Conservation (phyloP, 37 sponge, comb jelly and placozoan genomes). For the Corticium candelabrum region DNA sequence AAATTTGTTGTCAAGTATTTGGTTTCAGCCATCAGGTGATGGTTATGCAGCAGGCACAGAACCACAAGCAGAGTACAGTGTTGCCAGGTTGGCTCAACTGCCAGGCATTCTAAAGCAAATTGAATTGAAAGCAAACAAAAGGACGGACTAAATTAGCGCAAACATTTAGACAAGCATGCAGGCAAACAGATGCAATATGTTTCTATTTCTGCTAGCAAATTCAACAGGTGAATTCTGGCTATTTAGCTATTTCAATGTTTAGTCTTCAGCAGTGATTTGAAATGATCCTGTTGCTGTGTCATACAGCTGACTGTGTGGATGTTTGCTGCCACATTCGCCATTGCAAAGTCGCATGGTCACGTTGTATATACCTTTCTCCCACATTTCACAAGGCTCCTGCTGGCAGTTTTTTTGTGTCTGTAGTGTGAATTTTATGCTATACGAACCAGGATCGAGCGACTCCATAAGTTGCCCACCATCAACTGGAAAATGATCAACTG, state of each 20-base stretch:
- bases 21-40: no score
- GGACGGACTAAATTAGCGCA: no score
- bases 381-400: slow-evolving; percentile 61
- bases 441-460: slow-evolving; percentile 32
- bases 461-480: slow-evolving; percentile 25
- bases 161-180: no score
- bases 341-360: slow-evolving; percentile 66
- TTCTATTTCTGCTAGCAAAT: no score
- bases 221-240: no score
- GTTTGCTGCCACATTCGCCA: slow-evolving; percentile 78
- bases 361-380: slow-evolving; percentile 66
- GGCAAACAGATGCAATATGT: no score
- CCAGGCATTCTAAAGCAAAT: no score
- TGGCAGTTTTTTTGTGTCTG: slow-evolving; percentile 51
- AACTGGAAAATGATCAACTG: slow-evolving; percentile 66
- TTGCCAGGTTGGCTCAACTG: no score
- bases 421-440: slow-evolving; percentile 13
- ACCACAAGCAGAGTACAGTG: no score
- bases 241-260: not conserved
- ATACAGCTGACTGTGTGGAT: slow-evolving; percentile 72
- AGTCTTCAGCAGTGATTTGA: slow-evolving; percentile 27
- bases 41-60: no score
- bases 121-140: no score
- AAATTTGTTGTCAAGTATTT: no score
- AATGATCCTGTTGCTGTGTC: slow-evolving; percentile 28